These are phyloP conservation scores for Prosapia bicincta DNA, from an alignment of 2,888 invertebrate species.

Conservation along the genomic window DNA sequence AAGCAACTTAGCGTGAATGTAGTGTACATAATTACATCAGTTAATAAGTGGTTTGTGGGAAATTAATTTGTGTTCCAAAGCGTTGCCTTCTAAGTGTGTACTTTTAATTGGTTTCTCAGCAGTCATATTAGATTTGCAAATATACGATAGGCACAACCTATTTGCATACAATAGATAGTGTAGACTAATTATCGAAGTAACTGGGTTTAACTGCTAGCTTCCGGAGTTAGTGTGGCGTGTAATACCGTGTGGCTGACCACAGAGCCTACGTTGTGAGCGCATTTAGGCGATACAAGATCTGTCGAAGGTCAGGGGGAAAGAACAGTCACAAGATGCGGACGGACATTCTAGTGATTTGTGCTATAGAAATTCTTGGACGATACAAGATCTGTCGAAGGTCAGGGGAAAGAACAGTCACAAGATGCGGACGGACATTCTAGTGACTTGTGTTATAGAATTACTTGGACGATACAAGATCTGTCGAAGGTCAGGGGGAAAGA, in stretches of 20 bases:
- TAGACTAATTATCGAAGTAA: constrained; percentile 23
- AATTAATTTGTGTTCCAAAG: constrained; percentile 29
- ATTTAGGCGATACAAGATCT: too few relatives aligned
- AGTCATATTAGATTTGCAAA: constrained; percentile 27
- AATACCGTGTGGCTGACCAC: constrained; percentile 12
- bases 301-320: too few relatives aligned
- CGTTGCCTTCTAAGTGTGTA: constrained; percentile 27
- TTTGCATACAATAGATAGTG: constrained; percentile 26
- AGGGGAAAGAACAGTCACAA: too few relatives aligned
- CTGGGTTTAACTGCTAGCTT: constrained; percentile 27
- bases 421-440: too few relatives aligned
- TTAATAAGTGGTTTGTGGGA: constrained; percentile 17
- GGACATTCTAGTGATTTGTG: too few relatives aligned
- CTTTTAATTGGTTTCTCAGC: constrained; percentile 25
- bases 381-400: too few relatives aligned
- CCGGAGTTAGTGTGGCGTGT: constrained; percentile 13
- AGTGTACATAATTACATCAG: constrained; percentile 17
- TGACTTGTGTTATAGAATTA: too few relatives aligned
- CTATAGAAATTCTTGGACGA: too few relatives aligned
- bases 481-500: too few relatives aligned
- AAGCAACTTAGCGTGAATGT: background rate
- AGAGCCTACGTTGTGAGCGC: too few relatives aligned
- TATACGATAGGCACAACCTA: constrained; percentile 4
- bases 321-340: too few relatives aligned
- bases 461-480: too few relatives aligned